Percentiles rank a stretch among this genome's conserved stretches.
These are phyloP conservation scores for Epinephelus moara DNA, from an alignment of 2,113 vertebrate genomes.

Conservation along the genomic window DNA sequence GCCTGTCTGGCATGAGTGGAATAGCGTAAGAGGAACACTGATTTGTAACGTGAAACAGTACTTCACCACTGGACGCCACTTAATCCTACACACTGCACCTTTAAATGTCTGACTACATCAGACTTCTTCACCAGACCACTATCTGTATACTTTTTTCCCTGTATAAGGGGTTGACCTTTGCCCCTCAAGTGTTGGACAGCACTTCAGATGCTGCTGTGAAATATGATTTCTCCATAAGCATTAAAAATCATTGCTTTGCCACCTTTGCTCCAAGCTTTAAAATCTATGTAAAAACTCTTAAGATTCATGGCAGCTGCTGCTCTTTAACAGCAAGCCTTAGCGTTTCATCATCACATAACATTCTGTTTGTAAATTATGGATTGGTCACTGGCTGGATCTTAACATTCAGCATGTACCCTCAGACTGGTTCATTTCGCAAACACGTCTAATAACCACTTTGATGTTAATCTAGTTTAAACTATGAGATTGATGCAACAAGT, in stretches of 20 bases:
- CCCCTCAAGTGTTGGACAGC: background rate
- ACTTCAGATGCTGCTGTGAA: background rate
- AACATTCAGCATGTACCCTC: background rate
- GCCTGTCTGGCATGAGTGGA: too few relatives aligned
- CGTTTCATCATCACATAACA: background rate
- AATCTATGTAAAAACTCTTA: background rate
- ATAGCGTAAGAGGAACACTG: too few relatives aligned
- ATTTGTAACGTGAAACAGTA: too few relatives aligned
- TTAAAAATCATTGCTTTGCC: background rate
- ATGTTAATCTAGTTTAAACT: background rate
- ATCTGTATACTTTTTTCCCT: background rate
- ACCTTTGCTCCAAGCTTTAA: background rate
- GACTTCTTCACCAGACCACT: background rate
- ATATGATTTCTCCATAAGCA: background rate
- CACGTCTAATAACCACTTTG: conserved; percentile 4
- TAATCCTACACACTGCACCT: too few relatives aligned
- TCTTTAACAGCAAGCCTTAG: background rate
- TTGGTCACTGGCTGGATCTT: background rate
- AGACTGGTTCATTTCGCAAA: background rate
- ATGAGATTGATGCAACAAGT: conserved; percentile 17
- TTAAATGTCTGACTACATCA: too few relatives aligned
- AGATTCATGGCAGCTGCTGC: background rate
- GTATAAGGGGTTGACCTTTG: background rate
- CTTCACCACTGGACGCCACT: too few relatives aligned
- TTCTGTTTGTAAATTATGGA: background rate